phyloP scores from a whole-genome alignment of 1,140 invertebrate species.

The Akabosia matsudoensis region DNA sequence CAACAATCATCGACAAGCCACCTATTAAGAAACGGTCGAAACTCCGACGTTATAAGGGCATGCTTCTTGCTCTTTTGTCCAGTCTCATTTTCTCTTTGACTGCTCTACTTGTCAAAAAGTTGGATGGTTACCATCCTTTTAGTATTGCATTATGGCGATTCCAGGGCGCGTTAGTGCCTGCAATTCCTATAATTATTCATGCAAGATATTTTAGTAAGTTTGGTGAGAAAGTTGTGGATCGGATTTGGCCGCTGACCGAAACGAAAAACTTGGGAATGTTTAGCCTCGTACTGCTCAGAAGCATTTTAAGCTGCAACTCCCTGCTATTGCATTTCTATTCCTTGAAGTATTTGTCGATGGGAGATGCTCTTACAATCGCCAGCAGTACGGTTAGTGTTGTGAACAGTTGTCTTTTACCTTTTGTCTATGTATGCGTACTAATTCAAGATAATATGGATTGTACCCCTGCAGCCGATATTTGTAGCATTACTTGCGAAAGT shows the following conservation, averaged over 20 bases:
- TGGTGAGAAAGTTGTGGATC: neutral
- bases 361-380: conserved; percentile 31
- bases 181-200: conserved; percentile 49
- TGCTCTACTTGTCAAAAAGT: conserved; percentile 52
- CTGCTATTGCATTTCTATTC: conserved; percentile 35
- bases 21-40: neutral
- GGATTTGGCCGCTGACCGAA: neutral
- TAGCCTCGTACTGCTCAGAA: conserved; percentile 23
- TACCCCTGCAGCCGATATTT: conserved; percentile 23
- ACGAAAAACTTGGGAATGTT: neutral
- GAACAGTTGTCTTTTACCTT: neutral
- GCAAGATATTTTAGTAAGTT: conserved; percentile 33
- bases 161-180: conserved; percentile 51
- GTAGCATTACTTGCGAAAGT: conserved; percentile 17
- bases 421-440: neutral
- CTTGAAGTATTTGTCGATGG: conserved; percentile 26
- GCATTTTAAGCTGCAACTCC: conserved; percentile 33
- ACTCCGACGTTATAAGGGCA: conserved; percentile 39
- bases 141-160: conserved; percentile 52
- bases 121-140: conserved; percentile 50
- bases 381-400: neutral
- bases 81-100: conserved; percentile 53
- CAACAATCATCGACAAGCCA: neutral
- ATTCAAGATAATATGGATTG: too few relatives aligned
- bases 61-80: conserved; percentile 49